phyloP scores from a whole-genome alignment of 1,140 invertebrate species.

The Kradibia gibbosae region DNA sequence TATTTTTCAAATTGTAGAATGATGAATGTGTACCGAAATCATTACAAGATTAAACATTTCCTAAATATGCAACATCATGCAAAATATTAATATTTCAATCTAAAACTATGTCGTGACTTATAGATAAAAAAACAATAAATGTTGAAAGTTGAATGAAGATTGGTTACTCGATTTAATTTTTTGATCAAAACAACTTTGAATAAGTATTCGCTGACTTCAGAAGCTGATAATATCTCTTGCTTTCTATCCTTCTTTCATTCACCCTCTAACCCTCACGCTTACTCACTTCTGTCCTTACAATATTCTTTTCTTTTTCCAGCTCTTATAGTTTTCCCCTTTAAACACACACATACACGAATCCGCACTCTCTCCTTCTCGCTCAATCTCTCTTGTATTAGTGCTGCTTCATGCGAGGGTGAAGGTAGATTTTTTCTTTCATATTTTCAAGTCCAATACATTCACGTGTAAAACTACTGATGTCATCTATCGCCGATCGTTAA shows the following conservation, averaged over 20 bases:
- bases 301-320: not conserved
- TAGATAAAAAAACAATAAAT: conserved; percentile 3
- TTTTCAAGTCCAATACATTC: not conserved
- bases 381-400: conserved; percentile 6
- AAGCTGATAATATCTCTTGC: not conserved
- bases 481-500: not conserved
- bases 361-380: too few species aligned
- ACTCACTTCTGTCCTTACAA: not conserved
- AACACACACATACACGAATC: too few species aligned
- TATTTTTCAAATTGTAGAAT: not conserved
- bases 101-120: not conserved
- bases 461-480: not conserved
- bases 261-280: not conserved
- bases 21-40: not conserved
- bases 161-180: conserved; percentile 13
- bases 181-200: conserved; percentile 10
- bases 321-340: not conserved
- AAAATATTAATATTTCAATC: conserved; percentile 25
- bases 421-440: not conserved
- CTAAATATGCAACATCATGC: conserved; percentile 11
- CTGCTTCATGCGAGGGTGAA: not conserved
- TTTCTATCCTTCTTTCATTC: not conserved
- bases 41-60: conserved; percentile 19
- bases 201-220: conserved; percentile 18
- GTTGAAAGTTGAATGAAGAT: conserved; percentile 6